Percentiles rank a stretch among this genome's conserved stretches.
These are phyloP conservation scores for Psittacula echo DNA, from an alignment of 2,797 vertebrate species.

Conservation along the genomic window DNA sequence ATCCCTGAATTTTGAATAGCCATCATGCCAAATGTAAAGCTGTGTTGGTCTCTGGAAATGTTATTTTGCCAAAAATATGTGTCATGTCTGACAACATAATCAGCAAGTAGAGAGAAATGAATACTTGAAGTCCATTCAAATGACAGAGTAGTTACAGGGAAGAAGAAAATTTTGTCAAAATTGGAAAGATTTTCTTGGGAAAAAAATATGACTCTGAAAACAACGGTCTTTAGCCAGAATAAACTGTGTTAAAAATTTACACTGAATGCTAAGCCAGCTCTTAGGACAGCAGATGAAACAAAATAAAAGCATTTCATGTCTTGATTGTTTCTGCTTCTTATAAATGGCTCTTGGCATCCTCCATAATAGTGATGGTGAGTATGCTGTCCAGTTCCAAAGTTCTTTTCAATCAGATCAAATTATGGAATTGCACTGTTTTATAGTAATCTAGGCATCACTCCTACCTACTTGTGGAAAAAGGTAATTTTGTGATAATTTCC, in stretches of 20 bases:
- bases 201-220: neutral
- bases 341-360: neutral
- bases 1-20: neutral
- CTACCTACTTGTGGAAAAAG: neutral
- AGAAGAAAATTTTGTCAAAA: neutral
- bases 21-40: neutral
- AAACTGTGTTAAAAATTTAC: neutral
- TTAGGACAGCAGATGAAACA: neutral
- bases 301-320: neutral
- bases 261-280: neutral
- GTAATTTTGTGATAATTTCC: neutral
- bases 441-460: neutral
- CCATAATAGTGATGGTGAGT: neutral
- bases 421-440: neutral
- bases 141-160: neutral
- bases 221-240: neutral
- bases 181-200: neutral
- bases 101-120: neutral
- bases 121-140: neutral
- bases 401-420: neutral
- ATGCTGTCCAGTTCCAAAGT: neutral
- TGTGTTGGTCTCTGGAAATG: neutral
- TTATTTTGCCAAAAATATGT: neutral
- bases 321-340: constrained; percentile 15
- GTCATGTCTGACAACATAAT: neutral